Percentiles rank a stretch among this genome's conserved stretches.
Evolutionary conservation across 1,140 invertebrate genomes (phyloP).

Genomic region (Cepaea nemoralis): DNA sequence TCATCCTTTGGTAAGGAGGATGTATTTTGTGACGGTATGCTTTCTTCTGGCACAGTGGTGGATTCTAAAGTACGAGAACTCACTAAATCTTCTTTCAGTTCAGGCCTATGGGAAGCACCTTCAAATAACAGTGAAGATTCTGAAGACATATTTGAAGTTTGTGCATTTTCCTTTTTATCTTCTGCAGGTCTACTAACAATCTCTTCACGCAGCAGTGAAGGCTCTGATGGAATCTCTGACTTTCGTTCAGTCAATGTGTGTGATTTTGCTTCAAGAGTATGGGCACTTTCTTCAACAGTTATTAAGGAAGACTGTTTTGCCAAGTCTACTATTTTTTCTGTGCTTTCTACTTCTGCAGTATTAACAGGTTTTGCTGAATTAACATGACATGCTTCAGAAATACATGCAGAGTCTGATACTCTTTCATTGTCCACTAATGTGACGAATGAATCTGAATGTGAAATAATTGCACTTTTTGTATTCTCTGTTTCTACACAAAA

Average conservation of each 20-base stretch:
- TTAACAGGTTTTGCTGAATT: not conserved
- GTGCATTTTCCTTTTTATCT: not conserved
- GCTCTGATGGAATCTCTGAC: no score
- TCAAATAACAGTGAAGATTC: not conserved
- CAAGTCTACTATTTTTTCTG: not conserved
- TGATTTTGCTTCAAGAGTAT: not conserved
- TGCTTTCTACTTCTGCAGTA: not conserved
- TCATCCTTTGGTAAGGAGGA: not conserved
- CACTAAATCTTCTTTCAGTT: not conserved
- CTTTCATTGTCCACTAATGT: not conserved
- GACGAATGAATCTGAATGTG: not conserved
- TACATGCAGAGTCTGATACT: not conserved
- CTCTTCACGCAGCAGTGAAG: no score
- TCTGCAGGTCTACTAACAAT: no score
- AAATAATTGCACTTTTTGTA: not conserved
- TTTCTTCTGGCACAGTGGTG: not conserved
- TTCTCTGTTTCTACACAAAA: not conserved
- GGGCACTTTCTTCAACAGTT: not conserved
- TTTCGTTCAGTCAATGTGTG: no score
- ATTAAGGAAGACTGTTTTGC: not conserved
- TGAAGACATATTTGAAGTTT: not conserved
- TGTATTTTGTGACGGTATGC: not conserved
- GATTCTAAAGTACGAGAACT: not conserved
- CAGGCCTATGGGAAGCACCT: not conserved
- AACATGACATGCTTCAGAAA: not conserved